phyloP scores from a whole-genome alignment of 2,113 vertebrate genomes.

The Odontophorus gujanensis region DNA sequence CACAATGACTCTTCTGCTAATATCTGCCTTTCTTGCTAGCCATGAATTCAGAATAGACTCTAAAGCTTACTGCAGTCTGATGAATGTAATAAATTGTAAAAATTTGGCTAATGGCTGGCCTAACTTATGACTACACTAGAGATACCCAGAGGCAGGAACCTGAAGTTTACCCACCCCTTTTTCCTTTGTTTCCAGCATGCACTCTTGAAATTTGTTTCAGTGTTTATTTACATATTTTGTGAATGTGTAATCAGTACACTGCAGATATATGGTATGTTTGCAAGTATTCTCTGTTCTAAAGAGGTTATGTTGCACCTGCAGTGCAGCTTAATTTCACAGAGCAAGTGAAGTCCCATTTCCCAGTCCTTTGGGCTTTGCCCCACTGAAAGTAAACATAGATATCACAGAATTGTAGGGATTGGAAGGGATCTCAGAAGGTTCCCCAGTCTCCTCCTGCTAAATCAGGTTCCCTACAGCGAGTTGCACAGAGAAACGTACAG shows the following conservation, averaged over 20 bases:
- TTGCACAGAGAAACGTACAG: no score
- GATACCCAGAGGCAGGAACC: not conserved
- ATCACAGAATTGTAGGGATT: no score
- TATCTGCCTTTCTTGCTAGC: not conserved
- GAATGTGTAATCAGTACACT: accelerated
- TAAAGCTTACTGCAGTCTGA: not conserved
- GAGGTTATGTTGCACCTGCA: not conserved
- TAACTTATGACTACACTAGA: not conserved
- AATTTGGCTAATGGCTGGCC: not conserved
- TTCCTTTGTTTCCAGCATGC: not conserved
- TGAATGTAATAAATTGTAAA: not conserved
- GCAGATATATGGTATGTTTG: accelerated
- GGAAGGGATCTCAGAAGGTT: no score
- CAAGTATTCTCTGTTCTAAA: not conserved
- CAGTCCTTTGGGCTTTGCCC: not conserved
- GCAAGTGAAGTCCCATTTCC: not conserved
- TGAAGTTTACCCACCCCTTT: not conserved
- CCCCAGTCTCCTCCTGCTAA: no score
- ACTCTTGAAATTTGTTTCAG: not conserved
- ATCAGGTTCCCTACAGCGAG: no score
- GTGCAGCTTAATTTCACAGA: not conserved
- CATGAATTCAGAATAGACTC: not conserved
- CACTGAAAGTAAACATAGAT: not conserved
- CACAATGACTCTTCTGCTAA: not conserved
- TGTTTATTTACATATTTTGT: not conserved